These are phyloP conservation scores for Pecten maximus DNA, from an alignment of 2,888 invertebrate species.

Conservation along the genomic window DNA sequence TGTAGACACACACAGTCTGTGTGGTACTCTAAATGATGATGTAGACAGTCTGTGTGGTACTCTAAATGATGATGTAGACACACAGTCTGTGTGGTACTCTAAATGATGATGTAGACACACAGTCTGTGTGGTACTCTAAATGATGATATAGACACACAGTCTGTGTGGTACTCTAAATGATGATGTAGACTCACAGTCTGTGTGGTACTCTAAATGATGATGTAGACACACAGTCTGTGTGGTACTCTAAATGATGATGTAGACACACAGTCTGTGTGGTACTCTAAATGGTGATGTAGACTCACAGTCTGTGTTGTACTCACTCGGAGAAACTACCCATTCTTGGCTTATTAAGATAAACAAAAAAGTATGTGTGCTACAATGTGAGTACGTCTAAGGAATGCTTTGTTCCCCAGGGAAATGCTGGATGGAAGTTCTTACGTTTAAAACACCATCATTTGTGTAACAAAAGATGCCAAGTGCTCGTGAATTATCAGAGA, in stretches of 20 bases:
- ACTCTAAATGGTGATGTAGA: not conserved
- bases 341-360: not conserved
- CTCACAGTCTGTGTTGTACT: not conserved
- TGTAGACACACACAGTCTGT: too few relatives aligned
- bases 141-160: too few relatives aligned
- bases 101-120: too few relatives aligned
- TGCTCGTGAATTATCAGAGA: constrained; percentile 16
- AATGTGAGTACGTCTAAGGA: not conserved
- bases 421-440: not conserved
- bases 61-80: too few relatives aligned
- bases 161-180: too few relatives aligned
- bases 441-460: constrained; percentile 20
- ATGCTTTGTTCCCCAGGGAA: not conserved
- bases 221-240: not conserved
- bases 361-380: not conserved
- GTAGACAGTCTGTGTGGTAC: too few relatives aligned
- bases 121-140: too few relatives aligned
- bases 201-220: too few relatives aligned
- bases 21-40: too few relatives aligned
- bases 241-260: not conserved
- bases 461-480: constrained; percentile 20
- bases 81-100: too few relatives aligned
- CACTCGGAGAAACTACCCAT: not conserved
- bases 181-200: too few relatives aligned
- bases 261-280: not conserved